A percentile compares a stretch with the other conserved stretches of the same genome.
Conservation (phyloP, 2,888 invertebrate genomes). For the Polylopha cassiicola region DNA sequence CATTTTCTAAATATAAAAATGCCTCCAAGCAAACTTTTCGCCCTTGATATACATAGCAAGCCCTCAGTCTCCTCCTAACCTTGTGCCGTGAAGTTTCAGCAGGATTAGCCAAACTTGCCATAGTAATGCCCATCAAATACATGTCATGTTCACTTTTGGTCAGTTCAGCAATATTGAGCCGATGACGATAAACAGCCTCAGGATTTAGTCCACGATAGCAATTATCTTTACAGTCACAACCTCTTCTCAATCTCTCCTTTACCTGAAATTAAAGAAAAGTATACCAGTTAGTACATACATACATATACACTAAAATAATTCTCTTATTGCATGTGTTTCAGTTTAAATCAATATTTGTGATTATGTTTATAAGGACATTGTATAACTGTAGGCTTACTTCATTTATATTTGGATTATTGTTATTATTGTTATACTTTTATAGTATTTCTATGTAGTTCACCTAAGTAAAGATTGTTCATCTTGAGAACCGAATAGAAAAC, state of each 20-base stretch:
- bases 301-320: too few relatives aligned
- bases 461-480: too few relatives aligned
- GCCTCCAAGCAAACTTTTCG: slow-evolving; percentile 87
- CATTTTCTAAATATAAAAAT: slow-evolving; percentile 87
- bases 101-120: slow-evolving; percentile 87
- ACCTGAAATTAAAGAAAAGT: slow-evolving; percentile 72
- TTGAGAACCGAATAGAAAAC: too few relatives aligned
- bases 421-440: too few relatives aligned
- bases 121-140: slow-evolving; percentile 91
- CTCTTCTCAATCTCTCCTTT: slow-evolving; percentile 81
- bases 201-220: slow-evolving; percentile 86
- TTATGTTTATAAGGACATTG: too few relatives aligned
- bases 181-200: slow-evolving; percentile 85
- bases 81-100: slow-evolving; percentile 84
- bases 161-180: slow-evolving; percentile 86
- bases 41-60: slow-evolving; percentile 87
- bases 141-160: slow-evolving; percentile 90
- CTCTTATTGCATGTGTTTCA: too few relatives aligned
- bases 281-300: too few relatives aligned
- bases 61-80: slow-evolving; percentile 82
- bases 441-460: too few relatives aligned
- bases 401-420: too few relatives aligned
- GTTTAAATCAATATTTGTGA: too few relatives aligned
- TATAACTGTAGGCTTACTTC: too few relatives aligned
- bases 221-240: slow-evolving; percentile 87